phyloP scores from a whole-genome alignment of 2,113 vertebrate genomes.

The Sphyrna mokarran region DNA sequence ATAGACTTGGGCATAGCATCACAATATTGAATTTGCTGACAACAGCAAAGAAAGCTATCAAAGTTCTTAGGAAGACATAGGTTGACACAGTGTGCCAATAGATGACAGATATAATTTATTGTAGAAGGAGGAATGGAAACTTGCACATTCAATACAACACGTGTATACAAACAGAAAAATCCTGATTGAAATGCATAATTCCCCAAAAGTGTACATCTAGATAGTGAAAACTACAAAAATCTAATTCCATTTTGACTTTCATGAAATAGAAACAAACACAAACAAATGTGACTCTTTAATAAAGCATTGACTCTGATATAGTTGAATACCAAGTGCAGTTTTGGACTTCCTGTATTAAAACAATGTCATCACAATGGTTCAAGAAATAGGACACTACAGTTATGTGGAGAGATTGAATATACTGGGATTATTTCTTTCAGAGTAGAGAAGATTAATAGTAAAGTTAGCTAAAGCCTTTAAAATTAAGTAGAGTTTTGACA shows the following conservation, averaged over 20 bases:
- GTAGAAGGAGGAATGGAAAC: neutral
- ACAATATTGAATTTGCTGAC: constrained; percentile 10
- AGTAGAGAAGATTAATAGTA: neutral
- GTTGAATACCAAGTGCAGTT: neutral
- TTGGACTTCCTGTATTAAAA: neutral
- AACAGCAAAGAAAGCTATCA: neutral
- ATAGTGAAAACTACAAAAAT: neutral
- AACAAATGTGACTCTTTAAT: neutral
- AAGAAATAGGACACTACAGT: neutral
- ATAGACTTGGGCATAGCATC: neutral
- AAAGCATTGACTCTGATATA: neutral
- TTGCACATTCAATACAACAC: neutral
- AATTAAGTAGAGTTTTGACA: neutral
- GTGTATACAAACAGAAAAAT: neutral
- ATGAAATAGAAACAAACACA: neutral
- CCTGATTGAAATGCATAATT: neutral
- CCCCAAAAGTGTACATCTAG: too few relatives aligned
- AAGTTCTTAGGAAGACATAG: neutral
- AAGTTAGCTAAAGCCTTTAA: neutral
- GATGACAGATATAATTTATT: neutral
- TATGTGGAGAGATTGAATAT: neutral
- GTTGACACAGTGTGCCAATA: neutral
- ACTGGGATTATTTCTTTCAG: neutral
- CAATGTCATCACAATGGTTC: neutral
- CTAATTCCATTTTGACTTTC: neutral